Evolutionary conservation across 64 coral and sea anemone species (phyloP).

Genomic region (Cladopsammia gracilis): DNA sequence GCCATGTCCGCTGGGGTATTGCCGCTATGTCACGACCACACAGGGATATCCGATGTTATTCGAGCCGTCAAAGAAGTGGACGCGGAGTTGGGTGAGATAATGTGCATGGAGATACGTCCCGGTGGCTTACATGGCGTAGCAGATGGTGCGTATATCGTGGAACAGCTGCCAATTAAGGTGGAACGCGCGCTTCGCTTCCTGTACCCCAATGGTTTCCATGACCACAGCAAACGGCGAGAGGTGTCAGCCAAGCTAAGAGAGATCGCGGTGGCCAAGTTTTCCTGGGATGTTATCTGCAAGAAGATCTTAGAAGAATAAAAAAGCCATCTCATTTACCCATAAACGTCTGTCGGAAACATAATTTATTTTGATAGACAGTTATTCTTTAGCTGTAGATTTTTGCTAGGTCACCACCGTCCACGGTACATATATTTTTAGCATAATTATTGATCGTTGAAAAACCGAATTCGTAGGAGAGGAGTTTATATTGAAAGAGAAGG

Average conservation of each 20-base stretch:
- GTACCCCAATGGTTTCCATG: conserved; percentile 81
- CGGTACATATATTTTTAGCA: too few relatives aligned
- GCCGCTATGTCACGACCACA: conserved; percentile 85
- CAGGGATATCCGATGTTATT: conserved; percentile 87
- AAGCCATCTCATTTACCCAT: not conserved
- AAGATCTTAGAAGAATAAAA: conserved; percentile 59
- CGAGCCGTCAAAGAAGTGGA: conserved; percentile 64
- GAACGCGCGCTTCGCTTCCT: conserved; percentile 66
- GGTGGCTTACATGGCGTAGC: conserved; percentile 84
- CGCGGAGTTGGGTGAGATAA: conserved; percentile 78
- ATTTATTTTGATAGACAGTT: not conserved
- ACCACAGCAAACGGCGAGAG: conserved; percentile 68
- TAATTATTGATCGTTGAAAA: too few relatives aligned
- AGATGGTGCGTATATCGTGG: conserved; percentile 84
- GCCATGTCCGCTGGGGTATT: conserved; percentile 95
- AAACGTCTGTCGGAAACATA: not conserved
- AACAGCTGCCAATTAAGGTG: conserved; percentile 77
- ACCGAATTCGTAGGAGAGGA: too few relatives aligned
- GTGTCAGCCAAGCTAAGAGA: conserved; percentile 78
- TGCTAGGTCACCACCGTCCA: too few relatives aligned
- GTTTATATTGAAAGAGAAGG: too few relatives aligned
- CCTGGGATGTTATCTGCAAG: conserved; percentile 87
- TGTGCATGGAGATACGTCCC: conserved; percentile 79
- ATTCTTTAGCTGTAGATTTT: too few relatives aligned
- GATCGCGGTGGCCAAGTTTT: conserved; percentile 84